Evolutionary conservation across 1,140 invertebrate genomes (phyloP), one percentile per base, ranked within the genome.

Genomic region (Lycorma delicatula): DNA sequence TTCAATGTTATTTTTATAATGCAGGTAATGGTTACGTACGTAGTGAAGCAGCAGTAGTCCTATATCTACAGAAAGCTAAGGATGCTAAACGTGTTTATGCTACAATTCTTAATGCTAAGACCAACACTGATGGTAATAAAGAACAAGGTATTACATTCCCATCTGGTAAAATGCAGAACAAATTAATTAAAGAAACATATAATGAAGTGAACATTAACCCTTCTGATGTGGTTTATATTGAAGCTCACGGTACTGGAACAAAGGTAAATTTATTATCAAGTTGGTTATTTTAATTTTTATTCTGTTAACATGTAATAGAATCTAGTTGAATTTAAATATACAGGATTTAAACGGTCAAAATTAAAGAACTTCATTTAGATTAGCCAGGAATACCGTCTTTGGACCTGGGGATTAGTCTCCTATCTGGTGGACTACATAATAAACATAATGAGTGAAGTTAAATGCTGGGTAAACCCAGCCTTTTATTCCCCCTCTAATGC

Each of bases 171-270:
- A 84, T 93, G 79, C 94, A 98, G 72, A 88, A 89, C 59, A 76
- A 79, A 53, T 75, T 98, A n/a, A 84, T 97, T 60, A 72, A 81
- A 49, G 89, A 94, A 68, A 83, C 91, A 0, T 97, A 96, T 70
- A 74, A 72, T 5, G 91, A 96, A 70, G 81, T 80, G 16, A 81
- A 83, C 0, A 68, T 98, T n/a, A 81, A 87, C 66, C 93, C 93
- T 3, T 70, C 75, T 28, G 82, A 88, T 34, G 85, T 98, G 0
- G 74, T 72, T 0, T 98, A 96, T 70, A 83, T 98, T 11, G 96
- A 98, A 72, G 92, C 93, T 16, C 96, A 98, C 71, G 94, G 95
- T 20, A 98, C 96, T 5, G 96, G 95, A 31, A 98, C 96, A 0
- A 86, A 94, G 74, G 83, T 80, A 52, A 55, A 16, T 18, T 13